Conservation (phyloP, 2,113 vertebrate genomes). For the Patagioenas fasciata region DNA sequence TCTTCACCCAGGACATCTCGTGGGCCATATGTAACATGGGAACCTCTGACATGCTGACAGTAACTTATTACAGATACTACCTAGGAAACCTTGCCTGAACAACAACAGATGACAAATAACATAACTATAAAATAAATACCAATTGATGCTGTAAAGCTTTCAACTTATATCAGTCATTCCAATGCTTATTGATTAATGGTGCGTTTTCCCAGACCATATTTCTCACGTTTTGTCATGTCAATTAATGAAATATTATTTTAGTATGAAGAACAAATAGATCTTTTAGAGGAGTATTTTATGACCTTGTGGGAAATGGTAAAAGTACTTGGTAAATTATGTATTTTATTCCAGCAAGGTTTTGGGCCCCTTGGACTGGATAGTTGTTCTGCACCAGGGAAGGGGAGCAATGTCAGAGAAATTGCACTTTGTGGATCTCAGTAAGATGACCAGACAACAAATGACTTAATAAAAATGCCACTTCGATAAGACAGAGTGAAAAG, state of each 20-base stretch:
- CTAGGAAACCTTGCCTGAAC: neutral
- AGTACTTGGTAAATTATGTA: neutral
- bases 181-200: neutral
- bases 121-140: neutral
- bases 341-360: neutral
- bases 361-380: neutral
- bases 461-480: neutral
- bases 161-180: neutral
- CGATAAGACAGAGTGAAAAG: neutral
- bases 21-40: fast-evolving
- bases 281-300: neutral
- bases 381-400: neutral
- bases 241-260: conserved; percentile 2
- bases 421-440: neutral
- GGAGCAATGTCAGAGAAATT: neutral
- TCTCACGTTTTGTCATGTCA: neutral
- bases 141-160: neutral
- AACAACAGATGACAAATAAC: neutral
- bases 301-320: neutral
- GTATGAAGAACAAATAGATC: neutral
- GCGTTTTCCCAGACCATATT: neutral
- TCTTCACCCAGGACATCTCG: neutral
- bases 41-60: neutral
- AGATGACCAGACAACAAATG: neutral
- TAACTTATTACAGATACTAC: neutral